A percentile compares a stretch with the other conserved stretches of the same genome.
These are phyloP conservation scores for Typhlomys cinereus DNA, from an alignment of 2,113 vertebrate species.

Conservation along the genomic window DNA sequence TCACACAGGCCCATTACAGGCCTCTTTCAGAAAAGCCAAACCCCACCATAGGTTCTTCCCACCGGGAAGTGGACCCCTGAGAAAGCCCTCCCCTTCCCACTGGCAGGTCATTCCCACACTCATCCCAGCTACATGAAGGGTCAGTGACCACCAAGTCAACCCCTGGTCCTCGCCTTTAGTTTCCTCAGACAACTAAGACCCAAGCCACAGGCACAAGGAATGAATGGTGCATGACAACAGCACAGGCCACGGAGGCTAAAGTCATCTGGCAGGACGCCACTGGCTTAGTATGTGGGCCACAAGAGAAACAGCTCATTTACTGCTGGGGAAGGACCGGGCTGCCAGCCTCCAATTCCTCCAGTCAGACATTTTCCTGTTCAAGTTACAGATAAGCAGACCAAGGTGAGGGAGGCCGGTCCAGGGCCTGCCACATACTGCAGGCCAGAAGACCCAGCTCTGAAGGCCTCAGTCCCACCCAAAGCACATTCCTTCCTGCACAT, in stretches of 20 bases:
- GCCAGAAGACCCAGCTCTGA: background rate
- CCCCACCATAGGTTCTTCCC: no score
- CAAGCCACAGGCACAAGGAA: background rate
- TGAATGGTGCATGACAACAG: accelerated
- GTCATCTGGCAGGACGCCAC: background rate
- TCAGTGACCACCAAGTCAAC: background rate
- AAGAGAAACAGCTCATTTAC: background rate
- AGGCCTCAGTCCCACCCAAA: background rate
- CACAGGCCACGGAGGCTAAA: accelerated
- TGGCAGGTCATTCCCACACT: no score
- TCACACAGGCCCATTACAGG: accelerated
- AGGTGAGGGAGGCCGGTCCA: background rate
- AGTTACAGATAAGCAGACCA: background rate
- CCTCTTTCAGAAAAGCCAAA: background rate
- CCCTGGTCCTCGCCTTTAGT: background rate
- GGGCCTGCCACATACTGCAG: accelerated
- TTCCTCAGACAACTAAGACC: background rate
- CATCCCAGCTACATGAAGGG: no score
- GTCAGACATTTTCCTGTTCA: no score
- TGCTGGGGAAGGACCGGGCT: accelerated
- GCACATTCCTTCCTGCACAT: background rate
- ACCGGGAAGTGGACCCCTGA: background rate
- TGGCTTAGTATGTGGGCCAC: accelerated
- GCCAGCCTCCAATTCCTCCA: background rate
- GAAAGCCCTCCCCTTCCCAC: accelerated